Conservation (phyloP, 2,888 invertebrate genomes). For the Volucella inanis region DNA sequence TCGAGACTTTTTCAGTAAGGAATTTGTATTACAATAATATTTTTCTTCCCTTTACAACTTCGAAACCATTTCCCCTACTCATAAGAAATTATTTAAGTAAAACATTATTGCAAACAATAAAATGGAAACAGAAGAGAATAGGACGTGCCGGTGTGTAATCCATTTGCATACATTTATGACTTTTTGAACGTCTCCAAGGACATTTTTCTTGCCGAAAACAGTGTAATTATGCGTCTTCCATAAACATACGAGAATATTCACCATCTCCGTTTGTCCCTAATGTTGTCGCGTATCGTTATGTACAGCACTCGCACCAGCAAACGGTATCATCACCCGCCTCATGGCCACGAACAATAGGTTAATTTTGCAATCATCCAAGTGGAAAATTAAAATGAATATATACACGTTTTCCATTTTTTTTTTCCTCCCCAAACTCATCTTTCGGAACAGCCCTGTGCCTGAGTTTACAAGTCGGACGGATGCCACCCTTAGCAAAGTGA, state of each 20-base stretch:
- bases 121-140: no score
- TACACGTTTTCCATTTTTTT: slow-evolving; percentile 68
- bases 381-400: slow-evolving; percentile 82
- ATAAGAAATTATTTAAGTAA: not conserved
- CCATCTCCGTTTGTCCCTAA: slow-evolving; percentile 52
- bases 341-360: slow-evolving; percentile 79
- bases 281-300: slow-evolving; percentile 81
- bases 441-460: slow-evolving; percentile 16
- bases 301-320: slow-evolving; percentile 78
- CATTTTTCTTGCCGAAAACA: slow-evolving; percentile 32
- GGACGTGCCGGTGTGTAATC: not conserved
- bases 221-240: slow-evolving; percentile 40
- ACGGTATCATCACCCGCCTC: slow-evolving; percentile 31
- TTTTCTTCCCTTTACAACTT: no score
- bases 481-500: slow-evolving; percentile 23
- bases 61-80: no score
- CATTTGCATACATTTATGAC: not conserved
- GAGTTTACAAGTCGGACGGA: slow-evolving; percentile 22
- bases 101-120: no score
- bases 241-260: not conserved
- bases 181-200: not conserved
- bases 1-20: no score
- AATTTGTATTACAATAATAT: no score
- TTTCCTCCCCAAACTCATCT: slow-evolving; percentile 25
- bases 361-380: slow-evolving; percentile 83